Percentiles rank a stretch among this genome's conserved stretches.
phyloP scores from a whole-genome alignment of 1,140 invertebrate species.

The Onthophagus taurus region DNA sequence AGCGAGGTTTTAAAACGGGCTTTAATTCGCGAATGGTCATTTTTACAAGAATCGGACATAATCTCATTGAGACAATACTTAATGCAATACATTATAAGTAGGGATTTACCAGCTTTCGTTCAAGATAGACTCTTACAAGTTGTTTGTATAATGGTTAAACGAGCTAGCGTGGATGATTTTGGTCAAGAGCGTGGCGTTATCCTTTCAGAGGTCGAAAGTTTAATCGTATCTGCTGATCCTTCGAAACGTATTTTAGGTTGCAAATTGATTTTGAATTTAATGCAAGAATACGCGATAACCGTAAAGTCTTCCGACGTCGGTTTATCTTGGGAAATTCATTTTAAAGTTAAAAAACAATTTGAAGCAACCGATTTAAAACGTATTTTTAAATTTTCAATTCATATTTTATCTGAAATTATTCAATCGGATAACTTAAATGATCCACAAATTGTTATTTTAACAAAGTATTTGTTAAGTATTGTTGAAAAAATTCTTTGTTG shows the following conservation, averaged over 20 bases:
- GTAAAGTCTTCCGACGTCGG: constrained; percentile 76
- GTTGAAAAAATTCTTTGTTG: constrained; percentile 32
- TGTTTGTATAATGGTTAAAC: constrained; percentile 80
- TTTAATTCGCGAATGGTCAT: constrained; percentile 72
- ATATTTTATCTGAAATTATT: constrained; percentile 31
- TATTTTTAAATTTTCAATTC: constrained; percentile 52
- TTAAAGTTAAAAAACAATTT: constrained; percentile 74
- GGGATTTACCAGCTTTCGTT: constrained; percentile 49
- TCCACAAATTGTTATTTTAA: constrained; percentile 23
- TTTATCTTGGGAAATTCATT: constrained; percentile 78
- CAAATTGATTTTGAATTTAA: constrained; percentile 66
- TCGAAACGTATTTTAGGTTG: constrained; percentile 63
- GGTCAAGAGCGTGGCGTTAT: constrained; percentile 58
- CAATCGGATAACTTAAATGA: constrained; percentile 32
- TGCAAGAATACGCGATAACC: constrained; percentile 83
- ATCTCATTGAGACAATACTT: constrained; percentile 67
- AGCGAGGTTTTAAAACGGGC: constrained; percentile 75
- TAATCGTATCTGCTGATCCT: constrained; percentile 56
- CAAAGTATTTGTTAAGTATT: constrained; percentile 30
- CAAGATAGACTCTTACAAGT: constrained; percentile 63
- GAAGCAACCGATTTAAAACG: constrained; percentile 67
- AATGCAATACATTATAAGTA: constrained; percentile 63
- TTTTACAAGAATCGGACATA: constrained; percentile 56
- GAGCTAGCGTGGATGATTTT: constrained; percentile 62
- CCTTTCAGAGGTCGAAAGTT: constrained; percentile 61